Percentiles rank a stretch among this genome's conserved stretches.
Conservation (phyloP, 2,113 vertebrate genomes). For the Coturnix japonica region DNA sequence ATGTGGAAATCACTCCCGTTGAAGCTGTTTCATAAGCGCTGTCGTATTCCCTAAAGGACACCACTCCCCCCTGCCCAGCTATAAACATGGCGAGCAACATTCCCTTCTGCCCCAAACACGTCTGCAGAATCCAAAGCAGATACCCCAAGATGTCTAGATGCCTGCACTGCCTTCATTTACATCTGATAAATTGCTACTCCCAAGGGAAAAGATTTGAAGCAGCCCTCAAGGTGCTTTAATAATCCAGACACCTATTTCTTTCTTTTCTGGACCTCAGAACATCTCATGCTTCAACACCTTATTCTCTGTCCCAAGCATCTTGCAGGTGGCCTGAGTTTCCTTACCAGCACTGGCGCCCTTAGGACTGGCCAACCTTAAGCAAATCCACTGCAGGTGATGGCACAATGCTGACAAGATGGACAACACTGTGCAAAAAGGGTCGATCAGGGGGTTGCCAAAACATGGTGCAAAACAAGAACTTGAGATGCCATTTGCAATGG, state of each 20-base stretch:
- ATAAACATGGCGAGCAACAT: background rate
- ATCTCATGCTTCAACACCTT: background rate
- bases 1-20: conserved; percentile 4
- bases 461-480: background rate
- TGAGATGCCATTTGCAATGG: background rate
- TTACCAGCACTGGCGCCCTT: background rate
- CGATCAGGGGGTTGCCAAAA: fast-evolving
- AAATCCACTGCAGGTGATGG: background rate
- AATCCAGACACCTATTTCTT: background rate
- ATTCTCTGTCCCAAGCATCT: background rate
- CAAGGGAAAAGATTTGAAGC: background rate
- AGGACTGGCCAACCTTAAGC: fast-evolving
- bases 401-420: fast-evolving
- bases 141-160: background rate
- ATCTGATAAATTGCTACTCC: conserved; percentile 41
- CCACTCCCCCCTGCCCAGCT: background rate
- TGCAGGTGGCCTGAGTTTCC: background rate
- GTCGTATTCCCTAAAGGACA: background rate
- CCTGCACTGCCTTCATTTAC: background rate
- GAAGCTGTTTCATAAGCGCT: background rate
- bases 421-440: background rate
- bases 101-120: background rate
- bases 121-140: background rate
- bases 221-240: background rate
- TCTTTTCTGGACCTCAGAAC: background rate